Conservation (phyloP, 2,113 vertebrate species). For the Leucosticte australis region DNA sequence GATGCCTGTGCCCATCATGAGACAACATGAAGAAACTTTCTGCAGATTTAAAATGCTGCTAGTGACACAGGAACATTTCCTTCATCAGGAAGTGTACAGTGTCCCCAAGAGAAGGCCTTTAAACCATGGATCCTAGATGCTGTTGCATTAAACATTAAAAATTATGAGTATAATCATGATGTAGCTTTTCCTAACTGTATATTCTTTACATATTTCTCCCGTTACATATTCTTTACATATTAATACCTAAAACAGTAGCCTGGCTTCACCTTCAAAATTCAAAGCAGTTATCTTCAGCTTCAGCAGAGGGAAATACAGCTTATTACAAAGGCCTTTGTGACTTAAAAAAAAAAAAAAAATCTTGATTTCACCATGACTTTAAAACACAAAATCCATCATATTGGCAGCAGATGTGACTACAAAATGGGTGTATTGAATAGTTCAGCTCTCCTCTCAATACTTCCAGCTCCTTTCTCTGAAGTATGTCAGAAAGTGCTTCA, state of each 20-base stretch:
- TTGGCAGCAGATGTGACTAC: not conserved
- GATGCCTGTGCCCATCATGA: not conserved
- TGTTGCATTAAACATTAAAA: not conserved
- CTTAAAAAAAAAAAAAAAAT: not conserved
- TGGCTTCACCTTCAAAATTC: not conserved
- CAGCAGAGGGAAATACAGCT: not conserved
- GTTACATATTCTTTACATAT: not conserved
- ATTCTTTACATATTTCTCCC: not conserved
- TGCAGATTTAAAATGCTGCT: not conserved
- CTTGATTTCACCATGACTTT: not conserved
- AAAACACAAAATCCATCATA: not conserved
- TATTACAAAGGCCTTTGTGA: not conserved
- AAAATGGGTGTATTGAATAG: not conserved
- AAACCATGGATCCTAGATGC: not conserved
- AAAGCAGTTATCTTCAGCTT: not conserved
- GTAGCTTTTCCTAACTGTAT: not conserved
- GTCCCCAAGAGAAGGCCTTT: not conserved
- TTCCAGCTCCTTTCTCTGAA: not conserved
- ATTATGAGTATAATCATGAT: not conserved
- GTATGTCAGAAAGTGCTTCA: not conserved
- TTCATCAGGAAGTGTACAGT: not conserved
- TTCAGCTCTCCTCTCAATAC: not conserved
- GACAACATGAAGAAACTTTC: not conserved
- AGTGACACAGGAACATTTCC: not conserved
- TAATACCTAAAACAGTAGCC: not conserved